phyloP scores from a whole-genome alignment of 2,113 vertebrate species.

The Elgaria multicarinata region DNA sequence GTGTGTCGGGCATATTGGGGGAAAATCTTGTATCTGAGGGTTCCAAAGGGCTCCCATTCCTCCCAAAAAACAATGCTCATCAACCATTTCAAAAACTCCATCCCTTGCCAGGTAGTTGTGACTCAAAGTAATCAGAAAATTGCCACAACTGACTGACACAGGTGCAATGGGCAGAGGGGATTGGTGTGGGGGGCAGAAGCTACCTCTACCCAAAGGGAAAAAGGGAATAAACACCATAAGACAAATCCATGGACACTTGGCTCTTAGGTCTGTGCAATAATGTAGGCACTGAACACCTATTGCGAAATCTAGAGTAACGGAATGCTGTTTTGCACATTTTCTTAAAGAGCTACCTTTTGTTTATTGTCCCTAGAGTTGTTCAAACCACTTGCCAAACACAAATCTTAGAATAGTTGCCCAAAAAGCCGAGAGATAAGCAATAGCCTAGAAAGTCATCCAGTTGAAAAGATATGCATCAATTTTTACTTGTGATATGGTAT shows the following conservation, averaged over 20 bases:
- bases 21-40: neutral
- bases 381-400: neutral
- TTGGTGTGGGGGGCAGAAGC: no score
- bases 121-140: neutral
- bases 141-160: neutral
- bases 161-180: neutral
- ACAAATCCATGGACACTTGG: neutral
- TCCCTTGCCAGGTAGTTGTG: neutral
- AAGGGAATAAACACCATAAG: neutral
- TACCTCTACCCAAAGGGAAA: neutral
- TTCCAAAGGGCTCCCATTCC: neutral
- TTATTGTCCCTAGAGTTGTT: neutral
- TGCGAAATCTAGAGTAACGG: neutral
- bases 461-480: neutral
- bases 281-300: neutral
- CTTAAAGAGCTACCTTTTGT: no score
- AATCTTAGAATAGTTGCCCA: neutral
- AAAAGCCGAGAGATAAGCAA: neutral
- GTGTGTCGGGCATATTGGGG: neutral
- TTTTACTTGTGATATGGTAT: neutral
- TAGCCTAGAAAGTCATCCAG: neutral
- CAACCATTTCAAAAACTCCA: neutral
- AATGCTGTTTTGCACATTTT: no score
- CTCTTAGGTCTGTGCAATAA: neutral
- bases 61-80: neutral